Percentiles rank a stretch among this genome's conserved stretches.
These are phyloP conservation scores for Volucella bombylans DNA, from an alignment of 2,888 invertebrate genomes.

Conservation along the genomic window DNA sequence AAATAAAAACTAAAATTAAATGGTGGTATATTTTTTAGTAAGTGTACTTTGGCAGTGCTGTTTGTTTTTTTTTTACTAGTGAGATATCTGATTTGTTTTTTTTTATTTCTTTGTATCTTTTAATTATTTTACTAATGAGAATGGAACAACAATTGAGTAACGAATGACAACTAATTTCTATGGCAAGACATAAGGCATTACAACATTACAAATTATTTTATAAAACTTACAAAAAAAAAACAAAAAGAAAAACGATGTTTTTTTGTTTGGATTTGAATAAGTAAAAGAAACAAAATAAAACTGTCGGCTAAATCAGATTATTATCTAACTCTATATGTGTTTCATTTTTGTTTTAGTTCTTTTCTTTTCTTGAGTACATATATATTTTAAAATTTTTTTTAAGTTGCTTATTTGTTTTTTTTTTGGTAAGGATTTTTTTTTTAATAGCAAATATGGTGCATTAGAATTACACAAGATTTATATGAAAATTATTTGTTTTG, in stretches of 20 bases:
- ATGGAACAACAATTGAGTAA: slow-evolving; percentile 70
- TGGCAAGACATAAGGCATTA: slow-evolving; percentile 72
- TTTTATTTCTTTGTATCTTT: slow-evolving; percentile 12
- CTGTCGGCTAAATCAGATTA: slow-evolving; percentile 14
- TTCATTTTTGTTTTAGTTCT: slow-evolving; percentile 38
- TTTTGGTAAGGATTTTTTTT: slow-evolving; percentile 43
- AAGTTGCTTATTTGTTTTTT: slow-evolving; percentile 5
- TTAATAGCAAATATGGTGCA: slow-evolving; percentile 70
- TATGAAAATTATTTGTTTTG: slow-evolving; percentile 39
- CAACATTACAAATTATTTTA: slow-evolving; percentile 58
- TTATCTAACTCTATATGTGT: slow-evolving; percentile 45
- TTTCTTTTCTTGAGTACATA: slow-evolving; percentile 59
- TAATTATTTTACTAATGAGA: slow-evolving; percentile 61
- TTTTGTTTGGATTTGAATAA: not conserved
- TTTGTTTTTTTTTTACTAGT: slow-evolving; percentile 55
- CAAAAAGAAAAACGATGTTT: slow-evolving; percentile 1
- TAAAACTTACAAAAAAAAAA: slow-evolving; percentile 15
- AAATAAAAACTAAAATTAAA: slow-evolving; percentile 1
- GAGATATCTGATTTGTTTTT: slow-evolving; percentile 58
- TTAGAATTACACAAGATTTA: slow-evolving; percentile 61
- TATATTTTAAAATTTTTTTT: slow-evolving; percentile 34
- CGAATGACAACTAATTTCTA: slow-evolving; percentile 70
- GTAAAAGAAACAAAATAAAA: not conserved
- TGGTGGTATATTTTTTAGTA: slow-evolving; percentile 48
- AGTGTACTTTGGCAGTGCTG: slow-evolving; percentile 71